Percentiles rank a stretch among this genome's conserved stretches.
Conservation (phyloP, 1,140 invertebrate genomes). For the Philopotamus ludificatus region DNA sequence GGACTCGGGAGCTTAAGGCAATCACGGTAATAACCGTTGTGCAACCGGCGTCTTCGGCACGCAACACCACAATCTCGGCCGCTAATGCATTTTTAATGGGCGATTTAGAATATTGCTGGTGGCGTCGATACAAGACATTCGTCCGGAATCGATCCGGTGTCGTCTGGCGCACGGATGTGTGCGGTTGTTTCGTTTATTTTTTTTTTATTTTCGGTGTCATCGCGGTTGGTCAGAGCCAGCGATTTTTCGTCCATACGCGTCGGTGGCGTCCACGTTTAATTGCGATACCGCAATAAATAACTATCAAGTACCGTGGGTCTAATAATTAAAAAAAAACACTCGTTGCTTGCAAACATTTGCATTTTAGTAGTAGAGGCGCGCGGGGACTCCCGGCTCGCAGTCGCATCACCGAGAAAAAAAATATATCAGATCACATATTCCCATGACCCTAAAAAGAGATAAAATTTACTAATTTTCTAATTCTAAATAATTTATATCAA, state of each 20-base stretch:
- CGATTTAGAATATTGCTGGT: neutral
- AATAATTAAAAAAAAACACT: conserved; percentile 27
- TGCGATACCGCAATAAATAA: conserved; percentile 38
- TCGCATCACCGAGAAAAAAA: too few species aligned
- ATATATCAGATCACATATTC: too few species aligned
- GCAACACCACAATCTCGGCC: neutral
- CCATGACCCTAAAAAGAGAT: too few species aligned
- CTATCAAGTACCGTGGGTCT: conserved; percentile 17
- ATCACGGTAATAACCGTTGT: neutral
- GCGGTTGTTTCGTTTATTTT: neutral
- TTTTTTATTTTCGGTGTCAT: neutral
- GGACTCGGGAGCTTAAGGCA: neutral
- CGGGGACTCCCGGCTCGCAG: conserved; percentile 21
- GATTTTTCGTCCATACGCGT: neutral
- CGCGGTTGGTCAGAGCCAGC: neutral
- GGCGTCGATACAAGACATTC: neutral
- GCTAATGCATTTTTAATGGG: conserved; percentile 21
- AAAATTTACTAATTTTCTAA: too few species aligned
- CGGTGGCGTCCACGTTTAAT: conserved; percentile 31
- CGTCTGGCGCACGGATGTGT: neutral
- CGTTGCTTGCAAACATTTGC: conserved; percentile 37
- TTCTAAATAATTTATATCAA: too few species aligned
- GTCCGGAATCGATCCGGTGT: too few species aligned
- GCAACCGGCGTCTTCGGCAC: neutral
- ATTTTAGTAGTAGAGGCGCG: conserved; percentile 25